These are phyloP conservation scores for Mus spicilegus DNA, from an alignment of 2,113 vertebrate species.

Conservation along the genomic window DNA sequence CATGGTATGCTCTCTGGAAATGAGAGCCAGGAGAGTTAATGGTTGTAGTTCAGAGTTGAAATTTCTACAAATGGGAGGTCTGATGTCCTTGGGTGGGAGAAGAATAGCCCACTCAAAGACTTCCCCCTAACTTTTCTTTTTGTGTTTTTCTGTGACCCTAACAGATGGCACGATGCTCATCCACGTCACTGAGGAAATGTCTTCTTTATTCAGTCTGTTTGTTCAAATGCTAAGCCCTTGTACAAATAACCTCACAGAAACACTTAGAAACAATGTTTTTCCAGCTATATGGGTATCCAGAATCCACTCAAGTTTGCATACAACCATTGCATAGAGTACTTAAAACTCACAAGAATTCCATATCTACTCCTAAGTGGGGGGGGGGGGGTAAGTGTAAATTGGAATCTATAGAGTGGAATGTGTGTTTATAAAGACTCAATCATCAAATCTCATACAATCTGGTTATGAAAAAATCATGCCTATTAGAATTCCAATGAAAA, in stretches of 20 bases:
- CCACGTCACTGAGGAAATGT: not conserved
- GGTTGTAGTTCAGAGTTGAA: not conserved
- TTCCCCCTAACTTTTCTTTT: not conserved
- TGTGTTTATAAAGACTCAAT: not conserved
- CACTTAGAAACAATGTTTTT: not conserved
- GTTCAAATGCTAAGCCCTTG: not conserved
- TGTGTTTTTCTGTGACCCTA: not conserved
- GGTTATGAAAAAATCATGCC: not conserved
- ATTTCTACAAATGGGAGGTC: not conserved
- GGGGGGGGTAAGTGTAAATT: not conserved
- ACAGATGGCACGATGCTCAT: not conserved
- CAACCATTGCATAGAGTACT: not conserved
- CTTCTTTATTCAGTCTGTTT: not conserved
- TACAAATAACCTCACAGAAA: not conserved
- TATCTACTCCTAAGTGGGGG: not conserved
- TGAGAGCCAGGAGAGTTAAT: not conserved
- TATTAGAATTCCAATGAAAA: slow-evolving; percentile 18
- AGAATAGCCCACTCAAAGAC: not conserved
- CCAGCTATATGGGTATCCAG: not conserved
- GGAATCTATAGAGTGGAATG: not conserved
- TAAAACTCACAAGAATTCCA: slow-evolving; percentile 6
- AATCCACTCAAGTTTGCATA: not conserved
- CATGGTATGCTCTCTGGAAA: not conserved
- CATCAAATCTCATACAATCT: slow-evolving; percentile 36
- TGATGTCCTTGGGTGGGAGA: not conserved